Percentiles rank a stretch among this genome's conserved stretches.
phyloP scores from a whole-genome alignment of 2,888 invertebrate species.

The Limnephilus rhombicus region DNA sequence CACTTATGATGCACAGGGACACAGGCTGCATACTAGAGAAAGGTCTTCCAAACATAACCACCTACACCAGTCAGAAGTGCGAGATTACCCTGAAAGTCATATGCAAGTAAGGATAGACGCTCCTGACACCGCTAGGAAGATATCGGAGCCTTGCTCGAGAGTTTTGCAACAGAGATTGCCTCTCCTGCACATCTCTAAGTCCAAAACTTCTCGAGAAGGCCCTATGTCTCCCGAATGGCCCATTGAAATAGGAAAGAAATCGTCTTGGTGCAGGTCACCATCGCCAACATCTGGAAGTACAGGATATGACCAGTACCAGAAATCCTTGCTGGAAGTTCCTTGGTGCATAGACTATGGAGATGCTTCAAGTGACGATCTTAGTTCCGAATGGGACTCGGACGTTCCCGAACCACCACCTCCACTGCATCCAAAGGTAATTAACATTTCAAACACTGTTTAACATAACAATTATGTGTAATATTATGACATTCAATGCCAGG shows the following conservation, averaged over 20 bases:
- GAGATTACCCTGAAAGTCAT: constrained; percentile 67
- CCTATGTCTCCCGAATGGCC: constrained; percentile 51
- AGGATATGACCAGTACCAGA: constrained; percentile 90
- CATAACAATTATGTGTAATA: not conserved
- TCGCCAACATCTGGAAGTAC: constrained; percentile 78
- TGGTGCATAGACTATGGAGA: constrained; percentile 89
- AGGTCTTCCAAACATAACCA: not conserved
- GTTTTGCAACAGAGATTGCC: constrained; percentile 72
- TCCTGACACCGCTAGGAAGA: constrained; percentile 54
- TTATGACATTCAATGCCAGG: constrained; percentile 11
- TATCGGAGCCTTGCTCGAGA: constrained; percentile 59
- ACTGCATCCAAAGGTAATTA: constrained; percentile 66
- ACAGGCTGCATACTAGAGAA: constrained; percentile 11
- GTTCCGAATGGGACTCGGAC: constrained; percentile 95
- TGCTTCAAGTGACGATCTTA: constrained; percentile 93
- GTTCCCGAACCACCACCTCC: constrained; percentile 79
- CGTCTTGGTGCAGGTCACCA: constrained; percentile 73
- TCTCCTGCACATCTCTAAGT: constrained; percentile 67
- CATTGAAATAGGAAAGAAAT: constrained; percentile 63
- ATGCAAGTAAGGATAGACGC: constrained; percentile 60
- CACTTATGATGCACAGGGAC: constrained; percentile 30
- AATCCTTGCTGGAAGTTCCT: constrained; percentile 86
- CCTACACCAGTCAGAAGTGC: constrained; percentile 39
- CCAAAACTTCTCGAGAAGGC: constrained; percentile 71
- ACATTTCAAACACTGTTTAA: constrained; percentile 9